phyloP scores from a whole-genome alignment of 30 jellyfish, hydroid and myxozoan species.

The Sanderia malayensis region DNA sequence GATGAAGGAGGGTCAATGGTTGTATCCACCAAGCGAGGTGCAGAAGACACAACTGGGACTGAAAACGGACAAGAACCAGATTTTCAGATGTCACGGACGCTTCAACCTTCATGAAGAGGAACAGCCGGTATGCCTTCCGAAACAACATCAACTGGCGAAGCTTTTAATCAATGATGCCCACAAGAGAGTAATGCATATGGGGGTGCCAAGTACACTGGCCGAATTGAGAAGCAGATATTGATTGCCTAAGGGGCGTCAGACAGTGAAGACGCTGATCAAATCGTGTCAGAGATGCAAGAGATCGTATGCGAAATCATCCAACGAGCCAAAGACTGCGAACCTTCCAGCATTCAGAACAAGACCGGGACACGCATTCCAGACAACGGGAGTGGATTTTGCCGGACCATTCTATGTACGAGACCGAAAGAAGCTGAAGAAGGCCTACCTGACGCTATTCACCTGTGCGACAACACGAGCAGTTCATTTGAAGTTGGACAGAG shows the following conservation, averaged over 20 bases:
- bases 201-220: constrained; percentile 53
- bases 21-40: constrained; percentile 11
- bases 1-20: constrained; percentile 27
- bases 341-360: constrained; percentile 8
- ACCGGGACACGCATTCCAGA: constrained; percentile 28
- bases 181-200: constrained; percentile 40
- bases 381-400: constrained; percentile 8
- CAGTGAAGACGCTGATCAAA: not conserved
- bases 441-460: constrained; percentile 3
- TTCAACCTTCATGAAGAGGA: constrained; percentile 51
- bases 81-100: constrained; percentile 38
- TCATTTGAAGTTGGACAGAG: not conserved
- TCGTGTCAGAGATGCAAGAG: not conserved
- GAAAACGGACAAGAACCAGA: constrained; percentile 2
- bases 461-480: constrained; percentile 21
- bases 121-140: constrained; percentile 48
- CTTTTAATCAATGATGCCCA: constrained; percentile 37
- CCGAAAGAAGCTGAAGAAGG: not conserved
- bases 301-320: constrained; percentile 3
- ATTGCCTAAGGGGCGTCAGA: constrained; percentile 35
- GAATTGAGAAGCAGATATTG: constrained; percentile 31
- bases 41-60: constrained; percentile 31
- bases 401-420: not conserved
- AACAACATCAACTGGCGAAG: not conserved
- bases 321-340: constrained; percentile 8